Evolutionary conservation across 2,113 vertebrate species (phyloP).

Genomic region (Romanogobio albipinnatus): DNA sequence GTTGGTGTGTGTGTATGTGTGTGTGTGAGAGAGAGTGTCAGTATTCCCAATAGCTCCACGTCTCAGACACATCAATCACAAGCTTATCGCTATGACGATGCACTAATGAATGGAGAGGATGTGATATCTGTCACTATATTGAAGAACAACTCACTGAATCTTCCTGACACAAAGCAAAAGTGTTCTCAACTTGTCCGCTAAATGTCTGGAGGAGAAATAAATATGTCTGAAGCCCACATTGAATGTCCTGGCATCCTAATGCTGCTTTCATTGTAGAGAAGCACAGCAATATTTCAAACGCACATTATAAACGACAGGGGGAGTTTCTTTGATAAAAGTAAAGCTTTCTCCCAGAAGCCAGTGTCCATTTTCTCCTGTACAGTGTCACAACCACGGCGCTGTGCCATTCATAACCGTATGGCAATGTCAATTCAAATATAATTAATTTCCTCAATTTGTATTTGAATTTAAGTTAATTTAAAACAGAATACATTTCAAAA

Average conservation of each 20-base stretch:
- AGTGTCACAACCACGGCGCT: neutral
- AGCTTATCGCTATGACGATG: constrained; percentile 16
- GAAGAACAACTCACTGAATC: neutral
- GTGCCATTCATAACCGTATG: neutral
- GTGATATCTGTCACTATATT: constrained; percentile 16
- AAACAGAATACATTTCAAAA: neutral
- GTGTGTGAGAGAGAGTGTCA: neutral
- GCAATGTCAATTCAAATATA: neutral
- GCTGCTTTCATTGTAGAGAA: constrained; percentile 16
- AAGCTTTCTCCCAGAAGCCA: neutral
- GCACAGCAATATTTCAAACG: neutral
- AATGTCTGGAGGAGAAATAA: constrained; percentile 6
- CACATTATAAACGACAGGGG: neutral
- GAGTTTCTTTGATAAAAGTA: neutral
- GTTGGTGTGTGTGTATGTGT: neutral
- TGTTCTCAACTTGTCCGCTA: constrained; percentile 10
- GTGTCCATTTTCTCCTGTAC: neutral
- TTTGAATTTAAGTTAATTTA: neutral
- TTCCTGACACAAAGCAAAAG: constrained; percentile 18
- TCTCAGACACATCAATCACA: constrained; percentile 34
- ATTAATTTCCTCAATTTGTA: neutral
- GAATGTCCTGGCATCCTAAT: neutral
- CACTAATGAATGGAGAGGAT: constrained; percentile 29
- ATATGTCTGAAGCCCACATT: constrained; percentile 6
- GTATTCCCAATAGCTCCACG: neutral